Conservation (phyloP, 2,797 vertebrate species). For the Telmatherina bonti region DNA sequence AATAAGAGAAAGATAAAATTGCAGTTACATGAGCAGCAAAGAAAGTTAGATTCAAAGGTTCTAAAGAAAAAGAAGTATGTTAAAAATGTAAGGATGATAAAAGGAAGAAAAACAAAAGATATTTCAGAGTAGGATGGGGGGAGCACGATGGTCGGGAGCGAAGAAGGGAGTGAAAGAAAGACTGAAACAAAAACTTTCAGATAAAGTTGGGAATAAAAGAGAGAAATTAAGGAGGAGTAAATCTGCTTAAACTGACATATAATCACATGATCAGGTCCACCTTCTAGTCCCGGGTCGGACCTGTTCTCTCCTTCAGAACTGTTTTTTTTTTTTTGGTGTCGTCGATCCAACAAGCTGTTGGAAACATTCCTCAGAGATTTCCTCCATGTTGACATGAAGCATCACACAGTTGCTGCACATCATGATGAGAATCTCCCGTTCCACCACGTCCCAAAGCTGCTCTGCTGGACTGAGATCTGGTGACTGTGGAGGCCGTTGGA, state of each 20-base stretch:
- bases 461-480: too few relatives aligned
- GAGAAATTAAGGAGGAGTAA: background rate
- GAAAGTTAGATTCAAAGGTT: background rate
- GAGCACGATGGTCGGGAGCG: background rate
- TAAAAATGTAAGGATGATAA: background rate
- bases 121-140: background rate
- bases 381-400: too few relatives aligned
- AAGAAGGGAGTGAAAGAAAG: background rate
- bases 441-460: too few relatives aligned
- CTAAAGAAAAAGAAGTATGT: background rate
- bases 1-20: constrained; percentile 2
- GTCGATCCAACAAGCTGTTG: too few relatives aligned
- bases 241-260: background rate
- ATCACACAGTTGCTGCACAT: too few relatives aligned
- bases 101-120: background rate
- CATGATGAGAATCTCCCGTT: too few relatives aligned
- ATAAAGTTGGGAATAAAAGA: background rate
- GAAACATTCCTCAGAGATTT: too few relatives aligned
- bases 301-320: too few relatives aligned
- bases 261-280: too few relatives aligned
- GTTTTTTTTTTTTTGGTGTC: too few relatives aligned
- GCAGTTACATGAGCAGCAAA: background rate
- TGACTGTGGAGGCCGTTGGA: too few relatives aligned
- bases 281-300: too few relatives aligned
- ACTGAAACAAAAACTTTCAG: background rate